These are phyloP conservation scores for western clawed frog (Xenopus tropicalis) DNA, from an alignment of 2,113 vertebrate genomes.

Conservation along the genomic window DNA sequence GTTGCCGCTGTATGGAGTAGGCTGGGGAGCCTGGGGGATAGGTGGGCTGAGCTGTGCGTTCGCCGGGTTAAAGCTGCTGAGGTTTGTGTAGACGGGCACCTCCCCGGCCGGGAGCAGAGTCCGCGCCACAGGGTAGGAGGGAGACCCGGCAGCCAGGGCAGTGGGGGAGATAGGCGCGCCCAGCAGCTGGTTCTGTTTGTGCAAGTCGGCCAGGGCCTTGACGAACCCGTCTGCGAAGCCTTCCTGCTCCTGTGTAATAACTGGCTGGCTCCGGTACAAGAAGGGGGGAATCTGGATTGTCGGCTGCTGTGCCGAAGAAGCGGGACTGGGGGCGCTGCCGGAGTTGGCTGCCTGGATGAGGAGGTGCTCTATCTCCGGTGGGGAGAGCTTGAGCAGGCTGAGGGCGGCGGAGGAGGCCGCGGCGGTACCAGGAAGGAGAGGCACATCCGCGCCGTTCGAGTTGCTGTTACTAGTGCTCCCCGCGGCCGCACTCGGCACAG, in stretches of 20 bases:
- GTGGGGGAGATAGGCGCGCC: constrained; percentile 57
- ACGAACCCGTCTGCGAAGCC: constrained; percentile 70
- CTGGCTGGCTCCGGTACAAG: constrained; percentile 58
- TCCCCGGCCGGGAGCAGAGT: constrained; percentile 50
- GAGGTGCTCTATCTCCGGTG: constrained; percentile 34
- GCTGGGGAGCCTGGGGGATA: constrained; percentile 38
- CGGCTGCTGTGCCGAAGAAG: neutral
- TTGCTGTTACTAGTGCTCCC: neutral
- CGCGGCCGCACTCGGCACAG: neutral
- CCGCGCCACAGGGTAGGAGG: constrained; percentile 45
- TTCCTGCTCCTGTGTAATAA: constrained; percentile 67
- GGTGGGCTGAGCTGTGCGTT: constrained; percentile 46
- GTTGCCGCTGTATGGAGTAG: constrained; percentile 41
- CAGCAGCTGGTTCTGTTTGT: constrained; percentile 71
- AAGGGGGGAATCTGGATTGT: constrained; percentile 46
- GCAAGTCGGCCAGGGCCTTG: constrained; percentile 68
- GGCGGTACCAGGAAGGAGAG: constrained; percentile 13
- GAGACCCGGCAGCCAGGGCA: constrained; percentile 50
- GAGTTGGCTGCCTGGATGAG: constrained; percentile 26
- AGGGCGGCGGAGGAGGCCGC: constrained; percentile 10
- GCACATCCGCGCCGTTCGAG: neutral
- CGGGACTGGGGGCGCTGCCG: neutral
- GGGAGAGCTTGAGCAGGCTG: constrained; percentile 34
- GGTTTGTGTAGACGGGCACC: constrained; percentile 66
- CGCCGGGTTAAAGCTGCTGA: constrained; percentile 60